Evolutionary conservation across 2,888 invertebrate genomes (phyloP), one percentile per base, ranked within the genome.

Genomic region (Drosophila bunnanda): DNA sequence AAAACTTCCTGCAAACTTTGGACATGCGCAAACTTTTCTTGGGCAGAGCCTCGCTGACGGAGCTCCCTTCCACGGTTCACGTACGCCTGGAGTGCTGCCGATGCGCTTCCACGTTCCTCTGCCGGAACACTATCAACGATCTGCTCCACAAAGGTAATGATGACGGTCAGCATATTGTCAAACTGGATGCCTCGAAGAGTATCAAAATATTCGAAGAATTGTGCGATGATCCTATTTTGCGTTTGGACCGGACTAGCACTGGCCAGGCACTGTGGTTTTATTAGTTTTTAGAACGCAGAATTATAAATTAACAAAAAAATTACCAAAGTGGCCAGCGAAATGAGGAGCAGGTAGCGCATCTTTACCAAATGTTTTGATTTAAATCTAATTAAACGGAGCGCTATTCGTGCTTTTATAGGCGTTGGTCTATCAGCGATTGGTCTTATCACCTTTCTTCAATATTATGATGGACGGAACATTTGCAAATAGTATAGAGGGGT

Each of bases 191-290:
- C 38, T 5, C 17, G 38, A 22, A 66, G 25, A 8, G 25, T 13
- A 13, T 68, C 38, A 5, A 20, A 38, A 43, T 68, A 66, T n/a
- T 10, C 25, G 17, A 66, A 34, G 13, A 66, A 66, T 5, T 68
- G 28, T n/a, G 55, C 17, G 5, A 66, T 32, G 12, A 46, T 46
- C 12, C 8, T 46, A 13, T 46, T 34, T 20, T 69, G n/a, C 20
- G 56, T 20, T 34, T 13, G 32, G n/a, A n/a, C 20, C 4, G 34
- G 32, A 20, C 9, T 39, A 15, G 69, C 56, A 38, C 38, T 20
- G 28, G 20, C 13, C 6, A 66, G 20, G 13, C 56, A 34, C 66
- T 68, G 13, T 13, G 10, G 2, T 6, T 36, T 2, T 0, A 20
- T 20, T n/a, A 13, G 4, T 6, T 8, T 17, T 46, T 17, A 20